Base-by-base conservation (phyloP, 1,140 invertebrate species). In the Zaprionus ornatus region DNA sequence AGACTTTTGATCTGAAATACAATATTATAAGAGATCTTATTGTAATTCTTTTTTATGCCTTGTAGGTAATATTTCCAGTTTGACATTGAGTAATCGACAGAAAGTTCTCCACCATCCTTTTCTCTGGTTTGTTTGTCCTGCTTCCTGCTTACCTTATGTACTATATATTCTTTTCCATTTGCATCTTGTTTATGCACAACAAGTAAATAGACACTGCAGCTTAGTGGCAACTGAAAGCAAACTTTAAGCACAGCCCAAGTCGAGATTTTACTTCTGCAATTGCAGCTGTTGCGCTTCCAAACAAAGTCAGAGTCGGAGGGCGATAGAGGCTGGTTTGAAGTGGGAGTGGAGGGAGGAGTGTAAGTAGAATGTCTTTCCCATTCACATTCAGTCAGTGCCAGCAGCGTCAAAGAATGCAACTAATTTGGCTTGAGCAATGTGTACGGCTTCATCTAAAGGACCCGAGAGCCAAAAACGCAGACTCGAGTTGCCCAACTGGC, bases 341-440 rank as follows among this genome's bases (percentile, higher is more conserved):
- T 55, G 50, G 13, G 17, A 40, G 35, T 13, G 32, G 27, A 19
- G 17, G 17, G 10, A 61, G 55, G 21, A 27, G 50, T n/a, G 19
- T 21, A 55, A 65, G 23, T 25, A 35, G 7, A 52, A 66, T 66
- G 29, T 29, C 56, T 61, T 62, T 65, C 48, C 17, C 57, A 45
- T 65, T 56, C 13, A 45, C 55, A 76, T 72, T 77, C 52, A 57
- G 62, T 66, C 37, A 55, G 45, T 69, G 69, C 55, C 68, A 77
- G 55, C 65, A 77, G 52, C 65, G 57, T 10, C 48, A 73, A 80
- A 83, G 84, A 87, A 84, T 70, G 78, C 66, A 62, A 70, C 78
- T 84, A 70, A 90, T 87, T 87, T 88, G 56, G 70, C 61, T 57
- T 25, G 13, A 48, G 50, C 45, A 7, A 17, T 48, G 50, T 50